These are phyloP conservation scores for Onthophagus sagittarius DNA, from an alignment of 2,888 invertebrate species.

Conservation along the genomic window DNA sequence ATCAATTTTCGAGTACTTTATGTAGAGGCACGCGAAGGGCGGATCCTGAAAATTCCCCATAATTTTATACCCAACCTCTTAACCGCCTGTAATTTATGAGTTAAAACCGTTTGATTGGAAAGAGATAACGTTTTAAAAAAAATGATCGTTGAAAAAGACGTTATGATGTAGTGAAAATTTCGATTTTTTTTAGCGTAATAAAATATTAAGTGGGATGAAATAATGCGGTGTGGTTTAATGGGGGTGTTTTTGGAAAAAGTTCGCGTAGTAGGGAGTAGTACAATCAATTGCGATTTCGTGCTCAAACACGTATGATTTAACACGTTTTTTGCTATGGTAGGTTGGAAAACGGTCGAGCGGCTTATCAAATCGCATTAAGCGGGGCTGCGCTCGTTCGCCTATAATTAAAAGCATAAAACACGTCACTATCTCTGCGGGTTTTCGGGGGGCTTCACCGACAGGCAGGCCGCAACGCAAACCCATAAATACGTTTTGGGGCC, in stretches of 20 bases:
- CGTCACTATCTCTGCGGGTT: constrained; percentile 33
- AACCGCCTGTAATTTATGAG: constrained; percentile 6
- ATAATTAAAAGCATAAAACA: constrained; percentile 38
- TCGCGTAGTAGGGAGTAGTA: background rate
- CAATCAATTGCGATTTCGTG: background rate
- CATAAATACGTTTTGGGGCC: background rate
- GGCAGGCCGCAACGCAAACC: background rate
- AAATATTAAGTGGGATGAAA: no score
- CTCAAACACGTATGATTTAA: background rate
- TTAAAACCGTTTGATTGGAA: background rate
- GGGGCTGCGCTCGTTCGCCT: background rate
- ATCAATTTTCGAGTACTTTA: constrained; percentile 34
- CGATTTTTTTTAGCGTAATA: no score
- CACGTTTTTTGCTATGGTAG: background rate
- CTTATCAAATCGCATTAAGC: background rate
- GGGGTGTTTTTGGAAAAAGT: no score
- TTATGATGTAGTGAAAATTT: no score
- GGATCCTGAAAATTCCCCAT: background rate
- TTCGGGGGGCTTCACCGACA: constrained; percentile 31
- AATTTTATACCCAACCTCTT: background rate
- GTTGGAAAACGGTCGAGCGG: background rate
- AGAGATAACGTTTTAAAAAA: background rate
- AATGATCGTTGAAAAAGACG: no score
- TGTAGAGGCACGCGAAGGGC: constrained; percentile 6
- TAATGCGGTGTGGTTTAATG: no score